These are phyloP conservation scores for Borostomias antarcticus DNA, from an alignment of 2,797 vertebrate genomes.

Conservation along the genomic window DNA sequence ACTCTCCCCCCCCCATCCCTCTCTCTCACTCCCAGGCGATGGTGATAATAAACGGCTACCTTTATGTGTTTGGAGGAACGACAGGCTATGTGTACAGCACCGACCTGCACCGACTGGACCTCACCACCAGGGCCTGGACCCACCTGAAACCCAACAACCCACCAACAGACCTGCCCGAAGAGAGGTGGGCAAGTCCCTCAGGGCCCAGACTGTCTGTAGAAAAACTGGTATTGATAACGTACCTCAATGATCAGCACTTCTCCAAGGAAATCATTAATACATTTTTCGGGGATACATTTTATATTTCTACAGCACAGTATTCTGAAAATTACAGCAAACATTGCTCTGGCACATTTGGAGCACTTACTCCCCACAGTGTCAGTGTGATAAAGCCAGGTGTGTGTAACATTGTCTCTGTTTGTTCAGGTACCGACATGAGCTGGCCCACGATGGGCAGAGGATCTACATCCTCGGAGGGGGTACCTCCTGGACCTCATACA, in stretches of 20 bases:
- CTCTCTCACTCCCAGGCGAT: constrained; percentile 65
- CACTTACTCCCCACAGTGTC: too few relatives aligned
- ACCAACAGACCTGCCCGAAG: constrained; percentile 90
- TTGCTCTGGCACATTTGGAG: constrained; percentile 53
- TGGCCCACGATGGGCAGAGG: constrained; percentile 90
- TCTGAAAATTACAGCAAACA: too few relatives aligned
- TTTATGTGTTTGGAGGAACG: constrained; percentile 97
- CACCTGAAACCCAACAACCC: constrained; percentile 94
- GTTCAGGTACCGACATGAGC: constrained; percentile 93
- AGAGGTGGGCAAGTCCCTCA: constrained; percentile 78
- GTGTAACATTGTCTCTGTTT: not conserved
- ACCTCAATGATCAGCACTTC: too few relatives aligned
- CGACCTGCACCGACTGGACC: constrained; percentile 93
- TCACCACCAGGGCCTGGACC: constrained; percentile 92
- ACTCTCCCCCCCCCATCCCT: not conserved
- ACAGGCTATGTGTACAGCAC: constrained; percentile 98
- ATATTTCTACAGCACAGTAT: too few relatives aligned
- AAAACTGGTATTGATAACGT: too few relatives aligned
- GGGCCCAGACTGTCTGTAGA: too few relatives aligned
- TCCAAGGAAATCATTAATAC: too few relatives aligned
- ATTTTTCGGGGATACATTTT: too few relatives aligned
- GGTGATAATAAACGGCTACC: constrained; percentile 91
- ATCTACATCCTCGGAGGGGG: constrained; percentile 98
- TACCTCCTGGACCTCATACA: constrained; percentile 96
- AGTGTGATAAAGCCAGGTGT: not conserved